Evolutionary conservation across 2,113 vertebrate genomes (phyloP), one percentile per base, ranked within the genome.

Genomic region (Eptatretus burgeri): DNA sequence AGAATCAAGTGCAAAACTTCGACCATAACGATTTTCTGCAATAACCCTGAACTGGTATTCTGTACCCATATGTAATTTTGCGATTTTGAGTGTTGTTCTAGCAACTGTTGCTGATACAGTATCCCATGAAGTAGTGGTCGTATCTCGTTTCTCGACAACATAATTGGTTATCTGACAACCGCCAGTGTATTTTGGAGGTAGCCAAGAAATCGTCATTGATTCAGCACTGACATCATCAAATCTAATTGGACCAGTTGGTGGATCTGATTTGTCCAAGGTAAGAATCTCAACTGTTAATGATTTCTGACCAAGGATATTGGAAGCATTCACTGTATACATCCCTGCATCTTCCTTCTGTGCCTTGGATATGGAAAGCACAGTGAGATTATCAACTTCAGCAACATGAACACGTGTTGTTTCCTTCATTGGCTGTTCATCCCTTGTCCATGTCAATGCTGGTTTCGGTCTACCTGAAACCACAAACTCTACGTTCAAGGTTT

Each of bases 21-120:
- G 84, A 60, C 91, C 91, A 66, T 88, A 87, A 60, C 83, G 80
- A 65, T 98, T 98, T 75, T 94, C 87, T 70, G 91, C 89, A 74
- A 91, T 89, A 71, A 98, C 84, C 74, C 81, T 87, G 73, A 98
- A 98, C 65, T 95, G 91, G 72, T 95, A 98, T 72, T 98, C 91
- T 14, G 81, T 75, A 67, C 91, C 91, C 66, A 85, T 91, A 75
- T 89, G 95, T 62, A 98, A 76, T 73, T 82, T 82, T 41, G 71
- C 72, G 49, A 93, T 80, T 71, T 93, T 98, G 53, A 95, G 72
- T 5, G 77, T 81, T 52, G 83, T 93, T 78, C 91, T 85, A 68
- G 82, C 82, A 69, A 81, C 75, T 69, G 82, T 88, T 63, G 75
- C 79, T 13, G 80, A 84, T 71, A 98, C 81, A 62, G 79, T 79